These are phyloP conservation scores for Lethrus apterus DNA, from an alignment of 1,140 invertebrate species.

Conservation along the genomic window DNA sequence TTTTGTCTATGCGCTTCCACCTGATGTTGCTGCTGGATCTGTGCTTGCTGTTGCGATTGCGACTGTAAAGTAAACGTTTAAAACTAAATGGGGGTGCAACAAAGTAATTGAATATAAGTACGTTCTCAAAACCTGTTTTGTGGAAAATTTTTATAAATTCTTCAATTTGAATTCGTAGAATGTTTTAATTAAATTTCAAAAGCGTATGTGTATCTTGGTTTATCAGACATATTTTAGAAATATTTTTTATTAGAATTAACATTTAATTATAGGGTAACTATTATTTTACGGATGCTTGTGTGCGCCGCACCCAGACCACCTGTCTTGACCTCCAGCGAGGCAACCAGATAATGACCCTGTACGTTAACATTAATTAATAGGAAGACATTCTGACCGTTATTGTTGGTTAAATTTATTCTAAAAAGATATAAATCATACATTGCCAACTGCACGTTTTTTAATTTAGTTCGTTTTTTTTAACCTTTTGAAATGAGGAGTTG, in stretches of 20 bases:
- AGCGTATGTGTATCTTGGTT: too few relatives aligned
- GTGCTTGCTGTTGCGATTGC: constrained; percentile 36
- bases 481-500: too few relatives aligned
- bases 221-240: too few relatives aligned
- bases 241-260: too few relatives aligned
- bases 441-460: too few relatives aligned
- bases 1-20: constrained; percentile 42
- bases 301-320: constrained; percentile 26
- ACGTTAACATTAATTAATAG: constrained; percentile 8
- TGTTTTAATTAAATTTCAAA: too few relatives aligned
- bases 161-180: too few relatives aligned
- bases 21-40: constrained; percentile 46
- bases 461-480: too few relatives aligned
- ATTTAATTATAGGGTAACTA: too few relatives aligned
- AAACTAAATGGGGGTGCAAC: background rate
- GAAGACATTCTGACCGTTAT: background rate
- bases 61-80: constrained; percentile 9
- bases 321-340: constrained; percentile 31
- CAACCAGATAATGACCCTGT: constrained; percentile 27
- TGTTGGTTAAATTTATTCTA: background rate
- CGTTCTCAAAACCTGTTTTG: too few relatives aligned
- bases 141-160: too few relatives aligned
- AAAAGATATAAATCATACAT: too few relatives aligned
- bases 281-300: constrained; percentile 8
- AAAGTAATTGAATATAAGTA: constrained; percentile 30